phyloP scores from a whole-genome alignment of 2,113 vertebrate genomes.

The Antigone vipio region DNA sequence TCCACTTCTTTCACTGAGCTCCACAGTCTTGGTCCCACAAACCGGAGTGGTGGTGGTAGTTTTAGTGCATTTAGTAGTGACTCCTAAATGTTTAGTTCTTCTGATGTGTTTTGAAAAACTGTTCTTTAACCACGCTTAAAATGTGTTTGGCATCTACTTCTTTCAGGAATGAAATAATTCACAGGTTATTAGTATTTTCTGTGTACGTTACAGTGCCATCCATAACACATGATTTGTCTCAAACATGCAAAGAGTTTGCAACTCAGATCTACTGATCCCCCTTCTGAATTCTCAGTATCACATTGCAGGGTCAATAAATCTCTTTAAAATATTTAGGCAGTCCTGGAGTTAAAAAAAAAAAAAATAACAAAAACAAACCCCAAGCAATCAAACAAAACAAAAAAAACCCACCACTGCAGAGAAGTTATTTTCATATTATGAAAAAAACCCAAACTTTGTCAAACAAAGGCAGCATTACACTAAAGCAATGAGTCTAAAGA shows the following conservation, averaged over 20 bases:
- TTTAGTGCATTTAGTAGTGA: neutral
- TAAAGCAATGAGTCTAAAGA: neutral
- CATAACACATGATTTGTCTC: neutral
- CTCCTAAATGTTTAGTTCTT: neutral
- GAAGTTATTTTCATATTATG: neutral
- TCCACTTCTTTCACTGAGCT: neutral
- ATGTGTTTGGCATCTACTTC: neutral
- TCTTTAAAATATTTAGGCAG: neutral
- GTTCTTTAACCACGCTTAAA: neutral
- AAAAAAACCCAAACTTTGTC: neutral
- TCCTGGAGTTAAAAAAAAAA: neutral
- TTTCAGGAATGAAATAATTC: neutral
- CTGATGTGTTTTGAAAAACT: neutral
- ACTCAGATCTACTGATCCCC: neutral
- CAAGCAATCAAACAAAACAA: too few species aligned
- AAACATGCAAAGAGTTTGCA: neutral
- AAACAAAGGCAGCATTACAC: neutral
- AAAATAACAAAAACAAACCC: too few species aligned
- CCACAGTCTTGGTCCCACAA: neutral
- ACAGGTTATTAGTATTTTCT: neutral
- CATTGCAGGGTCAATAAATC: neutral
- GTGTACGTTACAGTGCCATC: neutral
- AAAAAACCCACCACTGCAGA: neutral
- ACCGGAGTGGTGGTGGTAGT: neutral
- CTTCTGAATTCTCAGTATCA: neutral